Percentiles rank a stretch among this genome's conserved stretches.
Evolutionary conservation across 1,140 invertebrate genomes (phyloP).

Genomic region (Episyrphus balteatus): DNA sequence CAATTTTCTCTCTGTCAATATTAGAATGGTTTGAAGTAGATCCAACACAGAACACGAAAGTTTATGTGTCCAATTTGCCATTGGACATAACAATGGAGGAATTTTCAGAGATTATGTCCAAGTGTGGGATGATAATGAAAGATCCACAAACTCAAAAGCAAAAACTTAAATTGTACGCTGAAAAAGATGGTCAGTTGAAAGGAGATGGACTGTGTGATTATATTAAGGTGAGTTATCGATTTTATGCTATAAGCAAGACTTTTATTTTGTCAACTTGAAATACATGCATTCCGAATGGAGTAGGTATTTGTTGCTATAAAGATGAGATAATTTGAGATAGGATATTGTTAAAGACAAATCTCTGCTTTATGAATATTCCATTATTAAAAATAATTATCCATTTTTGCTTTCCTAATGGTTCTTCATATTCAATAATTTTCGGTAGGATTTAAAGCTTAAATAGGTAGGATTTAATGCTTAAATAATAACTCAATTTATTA

Average conservation of each 20-base stretch:
- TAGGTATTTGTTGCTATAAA: too few relatives aligned
- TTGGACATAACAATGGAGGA: conserved; percentile 80
- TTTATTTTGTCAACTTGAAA: too few relatives aligned
- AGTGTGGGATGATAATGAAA: conserved; percentile 90
- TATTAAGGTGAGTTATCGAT: conserved; percentile 71
- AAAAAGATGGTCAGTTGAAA: conserved; percentile 73
- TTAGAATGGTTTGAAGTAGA: conserved; percentile 91
- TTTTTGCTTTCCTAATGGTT: too few relatives aligned
- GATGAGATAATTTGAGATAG: too few relatives aligned
- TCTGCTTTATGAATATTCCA: too few relatives aligned
- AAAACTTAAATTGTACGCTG: conserved; percentile 91
- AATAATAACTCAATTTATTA: too few relatives aligned
- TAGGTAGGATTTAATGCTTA: too few relatives aligned
- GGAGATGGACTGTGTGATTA: conserved; percentile 96
- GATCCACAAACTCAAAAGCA: conserved; percentile 73
- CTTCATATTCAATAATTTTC: too few relatives aligned
- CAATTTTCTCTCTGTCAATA: conserved; percentile 11
- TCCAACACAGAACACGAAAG: conserved; percentile 88
- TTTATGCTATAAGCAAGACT: background rate
- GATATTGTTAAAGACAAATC: too few relatives aligned
- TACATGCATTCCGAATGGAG: too few relatives aligned
- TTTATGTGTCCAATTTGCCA: conserved; percentile 92
- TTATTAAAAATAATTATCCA: too few relatives aligned
- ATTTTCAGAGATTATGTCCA: conserved; percentile 84
- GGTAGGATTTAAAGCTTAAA: too few relatives aligned